These are phyloP conservation scores for Aphaenogaster floridana DNA, from an alignment of 1,140 invertebrate species.

Conservation along the genomic window DNA sequence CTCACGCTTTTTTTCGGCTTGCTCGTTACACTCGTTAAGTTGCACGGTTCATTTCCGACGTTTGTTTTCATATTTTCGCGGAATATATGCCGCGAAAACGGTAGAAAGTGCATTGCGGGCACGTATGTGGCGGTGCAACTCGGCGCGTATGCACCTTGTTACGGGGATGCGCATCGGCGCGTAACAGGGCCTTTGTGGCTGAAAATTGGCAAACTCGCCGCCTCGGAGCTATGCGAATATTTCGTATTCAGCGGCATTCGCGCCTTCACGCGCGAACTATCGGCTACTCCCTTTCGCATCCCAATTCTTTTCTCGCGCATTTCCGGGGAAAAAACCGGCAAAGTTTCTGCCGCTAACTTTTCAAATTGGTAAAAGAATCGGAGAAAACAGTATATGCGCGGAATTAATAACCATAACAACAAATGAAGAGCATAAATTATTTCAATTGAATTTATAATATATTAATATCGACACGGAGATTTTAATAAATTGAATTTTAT, in stretches of 20 bases:
- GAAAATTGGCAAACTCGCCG: constrained; percentile 50
- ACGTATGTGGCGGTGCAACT: background rate
- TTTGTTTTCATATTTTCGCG: constrained; percentile 37
- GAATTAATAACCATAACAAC: background rate
- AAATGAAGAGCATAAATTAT: background rate
- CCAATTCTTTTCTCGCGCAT: constrained; percentile 14
- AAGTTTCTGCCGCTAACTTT: background rate
- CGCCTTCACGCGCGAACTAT: constrained; percentile 16
- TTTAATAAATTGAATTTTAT: background rate
- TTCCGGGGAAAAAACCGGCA: background rate
- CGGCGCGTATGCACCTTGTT: constrained; percentile 28
- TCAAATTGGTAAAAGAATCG: background rate
- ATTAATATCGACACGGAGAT: background rate
- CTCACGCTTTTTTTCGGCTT: background rate
- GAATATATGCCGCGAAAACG: background rate
- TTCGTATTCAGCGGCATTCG: constrained; percentile 42
- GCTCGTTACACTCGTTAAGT: constrained; percentile 37
- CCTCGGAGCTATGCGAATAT: constrained; percentile 13
- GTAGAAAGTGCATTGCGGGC: background rate
- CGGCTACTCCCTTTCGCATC: background rate
- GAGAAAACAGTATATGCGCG: background rate
- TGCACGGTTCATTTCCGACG: constrained; percentile 32
- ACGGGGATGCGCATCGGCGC: constrained; percentile 26
- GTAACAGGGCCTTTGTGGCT: constrained; percentile 32
- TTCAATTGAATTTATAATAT: background rate